A percentile compares a stretch with the other conserved stretches of the same genome.
Conservation (phyloP, 1,140 invertebrate genomes). For the Pseudomyrmex cubaensis region DNA sequence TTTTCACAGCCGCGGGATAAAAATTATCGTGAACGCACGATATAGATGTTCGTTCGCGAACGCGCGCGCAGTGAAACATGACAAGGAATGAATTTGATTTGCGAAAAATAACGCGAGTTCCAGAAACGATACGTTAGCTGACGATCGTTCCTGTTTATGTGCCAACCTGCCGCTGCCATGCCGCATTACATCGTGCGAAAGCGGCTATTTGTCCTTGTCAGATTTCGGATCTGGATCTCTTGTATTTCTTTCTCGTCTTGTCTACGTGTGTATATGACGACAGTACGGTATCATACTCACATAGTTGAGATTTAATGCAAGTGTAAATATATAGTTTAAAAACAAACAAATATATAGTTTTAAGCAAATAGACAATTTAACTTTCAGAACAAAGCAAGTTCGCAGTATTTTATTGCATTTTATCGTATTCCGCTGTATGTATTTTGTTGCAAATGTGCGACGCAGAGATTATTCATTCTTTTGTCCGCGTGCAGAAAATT, state of each 20-base stretch:
- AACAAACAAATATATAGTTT: conserved; percentile 35
- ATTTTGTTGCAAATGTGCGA: conserved; percentile 1
- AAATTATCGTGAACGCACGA: conserved; percentile 28
- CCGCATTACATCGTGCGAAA: neutral
- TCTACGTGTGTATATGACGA: conserved; percentile 1
- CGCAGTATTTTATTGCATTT: neutral
- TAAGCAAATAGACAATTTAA: conserved; percentile 6
- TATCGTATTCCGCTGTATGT: neutral
- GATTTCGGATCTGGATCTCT: conserved; percentile 31
- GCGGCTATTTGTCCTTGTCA: conserved; percentile 61
- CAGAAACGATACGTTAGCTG: conserved; percentile 40
- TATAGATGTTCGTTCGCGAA: neutral
- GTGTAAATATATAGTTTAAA: neutral
- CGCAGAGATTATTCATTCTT: conserved; percentile 34
- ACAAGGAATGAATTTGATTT: conserved; percentile 35
- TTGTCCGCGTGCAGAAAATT: conserved; percentile 41
- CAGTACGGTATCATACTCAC: neutral
- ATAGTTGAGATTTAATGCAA: conserved; percentile 9
- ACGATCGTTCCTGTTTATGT: conserved; percentile 58
- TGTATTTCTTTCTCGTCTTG: conserved; percentile 38
- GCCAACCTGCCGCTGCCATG: neutral
- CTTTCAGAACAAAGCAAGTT: conserved; percentile 10
- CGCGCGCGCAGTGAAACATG: conserved; percentile 21
- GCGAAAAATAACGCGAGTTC: conserved; percentile 52
- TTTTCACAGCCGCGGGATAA: conserved; percentile 28